Evolutionary conservation across 2,888 invertebrate genomes (phyloP).

Genomic region (Athalia circularis): DNA sequence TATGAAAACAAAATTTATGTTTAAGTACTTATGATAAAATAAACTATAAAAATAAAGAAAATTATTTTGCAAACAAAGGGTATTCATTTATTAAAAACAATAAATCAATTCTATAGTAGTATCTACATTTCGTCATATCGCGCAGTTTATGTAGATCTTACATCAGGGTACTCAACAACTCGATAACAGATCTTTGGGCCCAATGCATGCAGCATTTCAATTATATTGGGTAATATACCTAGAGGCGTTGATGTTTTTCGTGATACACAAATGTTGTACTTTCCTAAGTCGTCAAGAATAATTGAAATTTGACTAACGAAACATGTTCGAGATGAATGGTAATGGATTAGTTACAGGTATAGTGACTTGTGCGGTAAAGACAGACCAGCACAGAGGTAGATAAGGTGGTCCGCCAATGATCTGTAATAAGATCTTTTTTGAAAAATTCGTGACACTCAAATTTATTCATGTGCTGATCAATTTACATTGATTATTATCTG

Average conservation of each 20-base stretch:
- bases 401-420: background rate
- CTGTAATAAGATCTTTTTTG: background rate
- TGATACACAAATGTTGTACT: background rate
- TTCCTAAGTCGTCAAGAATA: constrained; percentile 3
- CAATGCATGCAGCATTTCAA: background rate
- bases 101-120: constrained; percentile 38
- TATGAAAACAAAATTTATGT: background rate
- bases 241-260: background rate
- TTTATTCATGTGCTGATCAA: background rate
- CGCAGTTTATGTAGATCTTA: constrained; percentile 8
- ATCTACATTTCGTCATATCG: constrained; percentile 32
- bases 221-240: background rate
- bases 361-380: background rate
- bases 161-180: background rate
- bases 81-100: constrained; percentile 43
- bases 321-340: too few species aligned
- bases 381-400: constrained; percentile 25
- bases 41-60: constrained; percentile 26
- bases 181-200: background rate
- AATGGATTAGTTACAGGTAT: too few species aligned
- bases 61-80: constrained; percentile 39
- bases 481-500: constrained; percentile 14
- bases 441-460: background rate
- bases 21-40: constrained; percentile 22
- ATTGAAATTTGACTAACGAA: background rate